Base-by-base conservation (phyloP, 1,140 invertebrate genomes). In the Meteorus sp. region DNA sequence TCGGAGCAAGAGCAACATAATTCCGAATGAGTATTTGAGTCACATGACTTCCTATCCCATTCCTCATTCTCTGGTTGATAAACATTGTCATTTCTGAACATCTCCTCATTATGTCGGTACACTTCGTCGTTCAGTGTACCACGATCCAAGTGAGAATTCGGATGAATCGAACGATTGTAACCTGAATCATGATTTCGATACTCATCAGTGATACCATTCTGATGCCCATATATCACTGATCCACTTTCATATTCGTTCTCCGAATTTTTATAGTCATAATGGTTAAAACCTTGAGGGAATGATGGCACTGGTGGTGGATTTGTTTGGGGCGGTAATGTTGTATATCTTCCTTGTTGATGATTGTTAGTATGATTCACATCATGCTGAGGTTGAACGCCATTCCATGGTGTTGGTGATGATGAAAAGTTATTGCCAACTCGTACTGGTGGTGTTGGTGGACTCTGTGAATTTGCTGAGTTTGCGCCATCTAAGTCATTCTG, bases 241-340 rank as follows among this genome's bases (percentile, higher is more conserved):
- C 81, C 82, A 63, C 81, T 82, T 66, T 83, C 81, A 52, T 84
- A 83, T 22, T 81, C 79, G 53, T 81, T 80, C 43, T 81, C 79
- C 57, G 78, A 71, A 48, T 71, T 70, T 60, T 79, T 77, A 53
- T 77, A 81, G 17, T 79, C 78, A 31, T 78, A 79, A 35, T 78
- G 73, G 51, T 68, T 72, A 56, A 75, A 79, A 0, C 70, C 69
- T 47, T 77, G 75, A 3, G 79, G 74, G 50, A 79, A 80, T 0
- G 70, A 69, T 3, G 77, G 70, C 1, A 78, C 62, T 0, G 73
- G 67, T 4, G 76, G 74, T 11, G 75, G 73, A 66, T 78, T 78
- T 0, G 73, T 79, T 56, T 81, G 77, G 0, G 76, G 77, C 0
- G 76, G 77, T 6, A 80, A 45, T 4, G 72, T 79, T 0, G 77